These are phyloP conservation scores for Drosophila saltans DNA, from an alignment of 1,140 invertebrate species.

Conservation along the genomic window DNA sequence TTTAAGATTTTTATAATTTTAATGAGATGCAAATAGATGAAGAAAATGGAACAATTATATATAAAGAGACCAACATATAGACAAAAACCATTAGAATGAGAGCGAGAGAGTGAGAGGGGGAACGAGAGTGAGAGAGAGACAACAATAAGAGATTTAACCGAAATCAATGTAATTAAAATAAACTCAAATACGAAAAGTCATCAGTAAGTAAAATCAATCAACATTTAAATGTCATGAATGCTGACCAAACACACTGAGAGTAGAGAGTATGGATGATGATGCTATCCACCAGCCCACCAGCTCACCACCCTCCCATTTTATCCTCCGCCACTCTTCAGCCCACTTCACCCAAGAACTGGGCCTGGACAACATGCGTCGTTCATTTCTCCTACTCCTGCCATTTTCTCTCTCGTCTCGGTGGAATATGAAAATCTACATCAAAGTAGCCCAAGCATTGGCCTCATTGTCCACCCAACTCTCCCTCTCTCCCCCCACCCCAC, in stretches of 20 bases:
- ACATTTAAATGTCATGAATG: constrained; percentile 59
- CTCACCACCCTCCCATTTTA: background rate
- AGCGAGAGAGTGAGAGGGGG: constrained; percentile 1
- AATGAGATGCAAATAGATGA: constrained; percentile 76
- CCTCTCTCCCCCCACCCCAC: background rate
- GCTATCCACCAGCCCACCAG: background rate
- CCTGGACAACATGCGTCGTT: no score
- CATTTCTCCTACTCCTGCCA: no score
- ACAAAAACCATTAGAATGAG: no score
- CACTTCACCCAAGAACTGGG: no score
- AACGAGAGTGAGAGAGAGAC: constrained; percentile 11
- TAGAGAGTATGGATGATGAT: background rate
- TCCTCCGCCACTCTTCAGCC: no score
- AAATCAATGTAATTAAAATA: constrained; percentile 82
- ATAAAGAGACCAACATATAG: no score
- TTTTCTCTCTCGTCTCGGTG: constrained; percentile 47
- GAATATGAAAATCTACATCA: constrained; percentile 76
- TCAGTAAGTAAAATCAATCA: constrained; percentile 66
- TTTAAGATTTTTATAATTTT: constrained; percentile 81
- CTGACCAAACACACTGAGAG: constrained; percentile 50
- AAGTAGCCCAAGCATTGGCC: constrained; percentile 56
- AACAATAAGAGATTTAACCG: constrained; percentile 65
- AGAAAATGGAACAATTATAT: background rate
- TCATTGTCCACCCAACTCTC: constrained; percentile 14
- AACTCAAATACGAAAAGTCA: constrained; percentile 39